A percentile compares a stretch with the other conserved stretches of the same genome.
Conservation (phyloP, 2,113 vertebrate genomes). For the Sardina pilchardus region DNA sequence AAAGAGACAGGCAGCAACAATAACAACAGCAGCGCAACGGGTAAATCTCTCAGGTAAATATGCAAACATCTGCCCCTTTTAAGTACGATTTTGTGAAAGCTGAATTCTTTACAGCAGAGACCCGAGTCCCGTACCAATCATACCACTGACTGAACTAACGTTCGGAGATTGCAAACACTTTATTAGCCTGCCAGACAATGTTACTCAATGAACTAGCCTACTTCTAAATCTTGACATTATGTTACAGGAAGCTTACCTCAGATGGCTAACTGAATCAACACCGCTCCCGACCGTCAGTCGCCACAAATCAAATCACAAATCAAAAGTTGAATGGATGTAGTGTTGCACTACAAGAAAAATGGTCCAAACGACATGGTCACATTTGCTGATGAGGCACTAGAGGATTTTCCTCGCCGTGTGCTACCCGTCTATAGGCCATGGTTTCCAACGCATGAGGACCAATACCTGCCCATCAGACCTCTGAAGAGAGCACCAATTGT, state of each 20-base stretch:
- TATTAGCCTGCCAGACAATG: too few species aligned
- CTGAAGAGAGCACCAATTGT: conserved; percentile 72
- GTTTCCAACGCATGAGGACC: conserved; percentile 68
- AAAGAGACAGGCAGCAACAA: too few species aligned
- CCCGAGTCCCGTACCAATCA: not conserved
- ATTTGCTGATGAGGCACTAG: conserved; percentile 71
- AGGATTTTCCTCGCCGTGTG: conserved; percentile 71
- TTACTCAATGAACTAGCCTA: too few species aligned
- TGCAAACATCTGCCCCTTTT: too few species aligned
- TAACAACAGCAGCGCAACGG: too few species aligned
- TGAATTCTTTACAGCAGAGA: not conserved
- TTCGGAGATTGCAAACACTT: not conserved
- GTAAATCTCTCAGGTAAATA: too few species aligned
- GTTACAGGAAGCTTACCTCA: not conserved
- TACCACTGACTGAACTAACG: not conserved
- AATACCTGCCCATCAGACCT: conserved; percentile 74
- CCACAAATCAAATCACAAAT: not conserved
- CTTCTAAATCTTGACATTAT: not conserved
- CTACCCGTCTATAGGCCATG: conserved; percentile 76
- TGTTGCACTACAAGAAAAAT: conserved; percentile 73
- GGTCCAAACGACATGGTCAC: conserved; percentile 60
- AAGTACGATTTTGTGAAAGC: not conserved
- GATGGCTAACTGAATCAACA: not conserved
- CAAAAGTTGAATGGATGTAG: conserved; percentile 74
- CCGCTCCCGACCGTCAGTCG: not conserved